Evolutionary conservation across 2,888 invertebrate species (phyloP), one percentile per base, ranked within the genome.

Genomic region (Gerosis bhagava): DNA sequence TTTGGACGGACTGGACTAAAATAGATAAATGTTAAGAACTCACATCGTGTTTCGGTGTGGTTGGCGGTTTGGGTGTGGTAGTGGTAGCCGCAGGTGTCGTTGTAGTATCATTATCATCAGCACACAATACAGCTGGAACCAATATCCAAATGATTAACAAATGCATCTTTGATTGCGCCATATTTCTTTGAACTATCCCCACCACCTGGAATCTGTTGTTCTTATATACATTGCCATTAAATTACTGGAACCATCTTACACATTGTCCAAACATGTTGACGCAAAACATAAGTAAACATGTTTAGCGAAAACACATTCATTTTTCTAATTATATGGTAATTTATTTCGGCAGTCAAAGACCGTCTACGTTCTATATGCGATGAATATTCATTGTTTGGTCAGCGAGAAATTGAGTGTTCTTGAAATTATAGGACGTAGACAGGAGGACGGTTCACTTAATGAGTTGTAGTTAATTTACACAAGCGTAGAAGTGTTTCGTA

Each of bases 91-190:
- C 26, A 3, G 26, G 10, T 3, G 26, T 4, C 2, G 26, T 8
- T 2, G 26, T 3, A 2, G 26, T 17, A 3, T 11, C 11, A 8
- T 35, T 49, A 22, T 60, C 60, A 4, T 66, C 58, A 10, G 67
- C 69, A 35, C 66, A 54, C 2, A 51, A 22, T 11, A 46, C 62
- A 32, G 63, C 41, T 5, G 57, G 62, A 5, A 68, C 47, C 3
- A 69, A 1, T 3, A 54, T 49, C n/a, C 60, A 29, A n/a, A 69
- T 24, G 8, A 67, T 48, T 3, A 66, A 5, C 8, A 41, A 10
- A 12, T 63, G 53, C n/a, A 68, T 5, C 45, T 52, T 64, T 35
- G 65, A 56, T 49, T 63, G 53, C 25, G 58, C 43, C 31, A 51
- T 50, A 46, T 59, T 44, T 13, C 24, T 28, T 6, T 34, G 25